phyloP scores from a whole-genome alignment of 2,113 vertebrate genomes.

The Lagenorhynchus albirostris region DNA sequence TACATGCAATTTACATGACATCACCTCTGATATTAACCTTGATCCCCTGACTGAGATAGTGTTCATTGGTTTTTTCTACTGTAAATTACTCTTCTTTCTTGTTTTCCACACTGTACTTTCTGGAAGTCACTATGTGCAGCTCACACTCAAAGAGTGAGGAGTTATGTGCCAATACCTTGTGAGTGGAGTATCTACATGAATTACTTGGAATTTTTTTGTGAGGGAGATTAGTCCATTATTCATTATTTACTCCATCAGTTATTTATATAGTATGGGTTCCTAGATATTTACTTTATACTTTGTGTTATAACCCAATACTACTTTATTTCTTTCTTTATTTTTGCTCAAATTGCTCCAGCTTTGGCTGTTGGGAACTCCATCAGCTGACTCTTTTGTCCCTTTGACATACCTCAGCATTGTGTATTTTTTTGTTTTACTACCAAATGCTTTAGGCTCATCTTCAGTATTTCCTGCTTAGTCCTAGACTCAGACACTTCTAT shows the following conservation, averaged over 20 bases:
- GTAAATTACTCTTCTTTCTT: not conserved
- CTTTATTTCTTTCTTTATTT: not conserved
- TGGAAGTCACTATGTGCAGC: not conserved
- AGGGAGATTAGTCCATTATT: not conserved
- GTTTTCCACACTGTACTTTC: not conserved
- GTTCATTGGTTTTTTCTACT: not conserved
- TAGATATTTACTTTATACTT: not conserved
- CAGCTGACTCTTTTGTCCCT: not conserved
- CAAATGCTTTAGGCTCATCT: not conserved
- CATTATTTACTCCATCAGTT: not conserved
- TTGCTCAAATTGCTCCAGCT: not conserved
- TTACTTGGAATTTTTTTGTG: not conserved
- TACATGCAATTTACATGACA: not conserved
- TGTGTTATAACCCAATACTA: not conserved
- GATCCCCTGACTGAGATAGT: not conserved
- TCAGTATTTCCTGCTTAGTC: not conserved
- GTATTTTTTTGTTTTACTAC: not conserved
- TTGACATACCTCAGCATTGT: not conserved
- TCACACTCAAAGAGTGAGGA: not conserved
- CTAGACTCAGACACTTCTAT: not conserved
- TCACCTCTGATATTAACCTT: not conserved
- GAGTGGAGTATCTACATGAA: not conserved
- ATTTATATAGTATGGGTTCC: not conserved
- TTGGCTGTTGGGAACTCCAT: not conserved
- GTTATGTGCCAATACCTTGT: not conserved